Evolutionary conservation across 2,113 vertebrate species (phyloP), one percentile per base, ranked within the genome.

Genomic region (Microcebus murinus): DNA sequence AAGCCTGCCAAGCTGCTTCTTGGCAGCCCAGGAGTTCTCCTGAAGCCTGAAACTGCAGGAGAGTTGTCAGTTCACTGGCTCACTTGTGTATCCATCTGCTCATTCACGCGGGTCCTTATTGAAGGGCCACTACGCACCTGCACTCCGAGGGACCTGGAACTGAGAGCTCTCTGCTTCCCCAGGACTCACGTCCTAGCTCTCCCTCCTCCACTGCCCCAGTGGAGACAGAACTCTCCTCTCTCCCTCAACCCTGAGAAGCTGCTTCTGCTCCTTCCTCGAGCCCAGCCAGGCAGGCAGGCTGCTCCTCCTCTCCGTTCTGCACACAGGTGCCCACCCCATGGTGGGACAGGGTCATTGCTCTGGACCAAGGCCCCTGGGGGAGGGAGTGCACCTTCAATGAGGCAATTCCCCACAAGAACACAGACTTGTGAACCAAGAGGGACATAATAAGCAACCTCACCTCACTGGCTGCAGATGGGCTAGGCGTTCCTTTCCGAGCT

Each of bases 291-390:
- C 45, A 1, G 20, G 70, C 36, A 18, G 27, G 39, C 14, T 0
- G 1, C 7, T 50, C 15, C 8, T 0, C 34, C 15, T 15, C 15
- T 15, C 34, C 0, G 4, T 10, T 10, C 15, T 52, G 39, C 15
- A 50, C 70, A 48, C 4, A 17, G 83, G 61, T 42, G 21, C 50
- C 0, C 15, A 10, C 71, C 42, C 17, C 23, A 5, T 11, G 20
- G 67, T 27, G 27, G 39, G 21, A 42, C 3, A 31, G 86, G 34
- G 73, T 31, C 14, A 17, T 57, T n/a, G 4, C n/a, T 57, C n/a
- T 39, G 21, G 63, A 45, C 42, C 39, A 23, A 36, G 73, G 25
- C 13, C 70, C 31, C 18, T 18, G 39, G 0, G 14, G 50, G 52
- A 68, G 18, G 42, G 74, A 23, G 15, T 0, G 0, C 34, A 63